Base-by-base conservation (phyloP, 1,140 invertebrate species). In the Panulirus ornatus region DNA sequence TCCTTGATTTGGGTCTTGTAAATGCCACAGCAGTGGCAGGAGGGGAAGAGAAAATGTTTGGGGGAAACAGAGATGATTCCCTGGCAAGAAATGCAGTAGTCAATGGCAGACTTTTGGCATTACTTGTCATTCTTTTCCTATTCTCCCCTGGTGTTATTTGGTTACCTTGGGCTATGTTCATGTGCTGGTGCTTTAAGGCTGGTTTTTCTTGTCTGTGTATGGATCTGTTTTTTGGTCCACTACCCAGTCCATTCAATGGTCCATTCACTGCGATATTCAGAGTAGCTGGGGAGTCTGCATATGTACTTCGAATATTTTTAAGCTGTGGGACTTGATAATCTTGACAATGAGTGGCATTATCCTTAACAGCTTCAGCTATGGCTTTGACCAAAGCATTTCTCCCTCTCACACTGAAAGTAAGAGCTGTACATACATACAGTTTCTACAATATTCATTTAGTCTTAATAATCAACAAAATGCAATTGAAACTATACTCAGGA, bases 311-410 rank as follows among this genome's bases (percentile, higher is more conserved):
- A 30, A 22, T 42, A 54, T 47, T 58, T 14, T 30, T 36, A 6
- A 44, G 70, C 36, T 82, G 88, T 73, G 51, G 66, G 34, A 47
- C 66, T 71, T 73, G 44, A 30, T 83, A 83, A n/a, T 75, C 58
- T 54, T 82, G 88, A 63, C 58, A 79, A 34, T 47, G 66, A 38
- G 44, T 47, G 36, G 79, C 38, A n/a, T 54, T 83, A 38, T 38
- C 58, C 66, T 89, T 73, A 44, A 83, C 36, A 58, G 88, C 88
- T 47, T 89, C 88, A 76, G 79, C 81, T 54, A 89, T 83, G 44
- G 88, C 88, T 54, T 89, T 89, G 40, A 84, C 70, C 54, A 89
- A 83, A 83, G 88, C 88, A 84, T 83, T 83, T 89, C 70, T 83
- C 71, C 88, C 88, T 89, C 88, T 73, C 63, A 81, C 75, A 78